Evolutionary conservation across 2,113 vertebrate species (phyloP).

Genomic region (Edolisoma coerulescens): DNA sequence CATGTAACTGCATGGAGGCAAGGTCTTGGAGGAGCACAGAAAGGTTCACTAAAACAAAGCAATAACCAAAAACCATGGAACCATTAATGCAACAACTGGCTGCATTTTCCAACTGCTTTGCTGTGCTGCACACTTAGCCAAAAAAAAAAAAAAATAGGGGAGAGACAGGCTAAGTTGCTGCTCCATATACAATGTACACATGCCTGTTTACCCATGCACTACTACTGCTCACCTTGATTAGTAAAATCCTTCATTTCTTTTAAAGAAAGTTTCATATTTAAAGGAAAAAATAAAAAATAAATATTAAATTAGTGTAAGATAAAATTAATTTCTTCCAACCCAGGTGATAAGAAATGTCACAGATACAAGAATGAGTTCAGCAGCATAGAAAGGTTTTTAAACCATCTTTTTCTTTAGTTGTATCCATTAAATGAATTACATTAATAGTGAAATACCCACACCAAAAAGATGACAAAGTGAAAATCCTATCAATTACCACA

Average conservation of each 20-base stretch:
- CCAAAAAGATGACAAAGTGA: not conserved
- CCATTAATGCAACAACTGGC: not conserved
- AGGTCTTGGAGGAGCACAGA: not conserved
- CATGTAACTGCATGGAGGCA: not conserved
- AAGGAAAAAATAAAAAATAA: conserved; percentile 12
- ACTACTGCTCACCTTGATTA: conserved; percentile 52
- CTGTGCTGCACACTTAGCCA: not conserved
- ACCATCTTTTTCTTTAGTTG: not conserved
- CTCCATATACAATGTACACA: conserved; percentile 2
- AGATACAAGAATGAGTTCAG: not conserved
- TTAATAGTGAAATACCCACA: not conserved
- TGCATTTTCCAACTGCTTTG: not conserved
- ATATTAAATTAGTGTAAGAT: conserved; percentile 32
- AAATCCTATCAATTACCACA: not conserved
- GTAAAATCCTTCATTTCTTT: conserved; percentile 51
- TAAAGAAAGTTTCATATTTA: conserved; percentile 37
- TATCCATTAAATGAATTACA: not conserved
- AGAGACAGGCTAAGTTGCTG: not conserved
- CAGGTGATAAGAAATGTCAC: not conserved
- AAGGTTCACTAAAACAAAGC: not conserved
- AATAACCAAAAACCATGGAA: not conserved
- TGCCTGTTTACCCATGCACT: conserved; percentile 44
- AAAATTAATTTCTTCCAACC: not conserved
- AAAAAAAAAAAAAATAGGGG: not conserved
- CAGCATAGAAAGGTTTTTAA: not conserved